These are phyloP conservation scores for Phymorhynchus buccinoides DNA, from an alignment of 1,140 invertebrate species.

Conservation along the genomic window DNA sequence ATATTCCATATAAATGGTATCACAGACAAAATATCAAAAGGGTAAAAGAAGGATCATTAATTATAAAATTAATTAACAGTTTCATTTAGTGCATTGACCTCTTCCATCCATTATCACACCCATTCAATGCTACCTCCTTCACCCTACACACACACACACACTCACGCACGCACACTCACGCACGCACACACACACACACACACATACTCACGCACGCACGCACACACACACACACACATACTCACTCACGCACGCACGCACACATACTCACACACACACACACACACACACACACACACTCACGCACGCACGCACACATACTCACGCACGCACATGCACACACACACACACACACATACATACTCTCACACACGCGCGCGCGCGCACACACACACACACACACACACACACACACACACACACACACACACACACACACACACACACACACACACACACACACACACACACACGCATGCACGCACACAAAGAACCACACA, in stretches of 20 bases:
- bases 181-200: conserved; percentile 7
- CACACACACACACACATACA: not conserved
- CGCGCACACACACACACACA: not conserved
- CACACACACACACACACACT: not conserved
- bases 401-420: not conserved
- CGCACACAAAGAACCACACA: not conserved
- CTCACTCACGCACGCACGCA: not conserved
- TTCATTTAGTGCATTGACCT: too few relatives aligned
- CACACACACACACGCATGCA: not conserved
- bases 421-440: conserved; percentile 6
- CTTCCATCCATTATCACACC: too few relatives aligned
- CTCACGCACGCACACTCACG: not conserved
- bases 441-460: conserved; percentile 25
- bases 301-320: not conserved
- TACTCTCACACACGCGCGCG: not conserved
- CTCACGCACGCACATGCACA: conserved; percentile 2
- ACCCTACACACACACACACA: not conserved
- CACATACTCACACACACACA: not conserved
- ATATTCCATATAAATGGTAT: too few relatives aligned
- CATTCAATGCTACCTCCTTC: too few relatives aligned
- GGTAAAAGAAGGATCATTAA: too few relatives aligned
- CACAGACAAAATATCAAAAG: too few relatives aligned
- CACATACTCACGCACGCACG: not conserved
- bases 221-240: not conserved
- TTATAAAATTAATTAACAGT: too few relatives aligned